phyloP scores from a whole-genome alignment of 2,113 vertebrate genomes.

The Nesogale talazaci region DNA sequence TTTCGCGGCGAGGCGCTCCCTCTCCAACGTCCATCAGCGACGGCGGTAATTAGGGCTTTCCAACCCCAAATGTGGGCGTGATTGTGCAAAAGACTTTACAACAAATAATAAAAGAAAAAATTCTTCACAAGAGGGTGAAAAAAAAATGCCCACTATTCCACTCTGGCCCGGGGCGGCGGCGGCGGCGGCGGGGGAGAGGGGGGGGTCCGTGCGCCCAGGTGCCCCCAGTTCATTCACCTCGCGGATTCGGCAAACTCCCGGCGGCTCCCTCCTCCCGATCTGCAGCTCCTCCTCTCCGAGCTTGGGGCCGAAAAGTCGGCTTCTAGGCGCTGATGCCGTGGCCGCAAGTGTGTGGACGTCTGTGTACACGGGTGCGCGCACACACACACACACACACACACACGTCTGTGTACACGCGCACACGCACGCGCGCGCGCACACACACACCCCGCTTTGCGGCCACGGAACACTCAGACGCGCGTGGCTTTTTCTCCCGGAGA shows the following conservation, averaged over 20 bases:
- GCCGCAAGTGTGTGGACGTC: conserved; percentile 57
- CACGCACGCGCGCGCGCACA: conserved; percentile 29
- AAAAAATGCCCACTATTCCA: conserved; percentile 72
- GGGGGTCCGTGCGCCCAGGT: conserved; percentile 69
- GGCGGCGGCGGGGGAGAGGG: conserved; percentile 53
- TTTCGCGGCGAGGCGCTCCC: conserved; percentile 81
- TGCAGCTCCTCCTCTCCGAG: conserved; percentile 77
- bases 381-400: conserved; percentile 3
- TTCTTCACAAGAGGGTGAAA: conserved; percentile 85
- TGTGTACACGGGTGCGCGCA: conserved; percentile 54
- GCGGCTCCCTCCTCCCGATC: conserved; percentile 71
- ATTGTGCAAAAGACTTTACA: conserved; percentile 86
- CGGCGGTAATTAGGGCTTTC: conserved; percentile 87
- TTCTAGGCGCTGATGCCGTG: conserved; percentile 63
- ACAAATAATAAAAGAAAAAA: conserved; percentile 88
- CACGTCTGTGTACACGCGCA: conserved; percentile 60
- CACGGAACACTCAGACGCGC: conserved; percentile 74
- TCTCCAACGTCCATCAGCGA: conserved; percentile 89
- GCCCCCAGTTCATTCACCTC: conserved; percentile 78
- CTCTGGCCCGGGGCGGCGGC: conserved; percentile 73
- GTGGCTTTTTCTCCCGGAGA: conserved; percentile 73
- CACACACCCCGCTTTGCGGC: conserved; percentile 24
- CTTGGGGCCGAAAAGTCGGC: conserved; percentile 76
- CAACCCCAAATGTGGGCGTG: conserved; percentile 89
- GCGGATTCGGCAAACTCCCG: conserved; percentile 60